A percentile compares a stretch with the other conserved stretches of the same genome.
These are phyloP conservation scores for Mastomys coucha DNA, from an alignment of 2,113 vertebrate genomes.

Conservation along the genomic window DNA sequence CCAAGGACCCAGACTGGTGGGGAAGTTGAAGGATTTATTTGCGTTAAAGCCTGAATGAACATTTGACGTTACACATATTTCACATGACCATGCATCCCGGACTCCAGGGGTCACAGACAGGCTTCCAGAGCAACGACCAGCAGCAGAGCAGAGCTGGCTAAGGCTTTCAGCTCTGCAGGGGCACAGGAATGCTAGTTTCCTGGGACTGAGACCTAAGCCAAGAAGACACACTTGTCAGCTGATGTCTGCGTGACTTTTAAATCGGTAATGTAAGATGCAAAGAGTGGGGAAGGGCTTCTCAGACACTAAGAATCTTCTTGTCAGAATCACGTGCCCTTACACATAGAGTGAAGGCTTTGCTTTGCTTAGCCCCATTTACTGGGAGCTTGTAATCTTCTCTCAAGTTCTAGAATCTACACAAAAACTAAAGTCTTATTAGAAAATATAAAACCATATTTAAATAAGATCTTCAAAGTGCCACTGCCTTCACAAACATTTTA, in stretches of 20 bases:
- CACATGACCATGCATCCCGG: neutral
- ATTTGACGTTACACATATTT: constrained; percentile 19
- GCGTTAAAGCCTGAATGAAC: constrained; percentile 25
- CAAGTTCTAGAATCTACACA: constrained; percentile 10
- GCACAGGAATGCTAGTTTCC: neutral
- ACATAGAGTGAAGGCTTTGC: neutral
- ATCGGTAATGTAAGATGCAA: neutral
- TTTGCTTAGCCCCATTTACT: neutral
- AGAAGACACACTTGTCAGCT: constrained; percentile 15
- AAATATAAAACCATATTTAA: constrained; percentile 31
- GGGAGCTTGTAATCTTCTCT: neutral
- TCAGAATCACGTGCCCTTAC: neutral
- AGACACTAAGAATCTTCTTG: neutral
- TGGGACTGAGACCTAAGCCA: neutral
- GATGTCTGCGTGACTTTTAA: neutral
- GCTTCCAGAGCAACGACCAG: neutral
- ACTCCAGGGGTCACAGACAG: neutral
- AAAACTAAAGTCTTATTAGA: constrained; percentile 43
- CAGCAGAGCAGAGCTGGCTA: neutral
- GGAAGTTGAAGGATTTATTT: constrained; percentile 23
- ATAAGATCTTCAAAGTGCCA: constrained; percentile 1
- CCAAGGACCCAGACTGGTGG: neutral
- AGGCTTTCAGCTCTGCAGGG: neutral
- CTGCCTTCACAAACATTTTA: constrained; percentile 35
- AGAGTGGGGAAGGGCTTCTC: neutral